Conservation (phyloP, 2,888 invertebrate species). For the Suillia variegata region DNA sequence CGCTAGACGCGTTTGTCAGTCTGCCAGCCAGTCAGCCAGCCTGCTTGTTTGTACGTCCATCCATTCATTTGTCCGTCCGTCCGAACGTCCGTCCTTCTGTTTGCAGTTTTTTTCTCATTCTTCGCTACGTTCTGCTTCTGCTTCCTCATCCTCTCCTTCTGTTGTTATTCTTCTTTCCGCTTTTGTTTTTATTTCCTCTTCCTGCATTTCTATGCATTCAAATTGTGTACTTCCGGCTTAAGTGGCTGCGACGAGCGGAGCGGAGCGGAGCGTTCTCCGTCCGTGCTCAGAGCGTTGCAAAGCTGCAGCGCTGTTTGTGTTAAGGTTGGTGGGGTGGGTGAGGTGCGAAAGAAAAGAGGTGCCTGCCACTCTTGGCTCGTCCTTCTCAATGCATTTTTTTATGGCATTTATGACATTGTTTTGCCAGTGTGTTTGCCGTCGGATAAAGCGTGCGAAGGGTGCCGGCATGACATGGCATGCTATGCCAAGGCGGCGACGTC, state of each 20-base stretch:
- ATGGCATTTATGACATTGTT: slow-evolving; percentile 25
- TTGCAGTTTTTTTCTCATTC: slow-evolving; percentile 1
- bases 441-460: slow-evolving; percentile 23
- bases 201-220: slow-evolving; percentile 22
- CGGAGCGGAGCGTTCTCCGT: too few species aligned
- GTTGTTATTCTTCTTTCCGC: slow-evolving; percentile 7
- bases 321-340: too few species aligned
- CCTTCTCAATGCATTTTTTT: slow-evolving; percentile 1
- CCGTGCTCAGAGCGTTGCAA: too few species aligned
- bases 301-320: too few species aligned
- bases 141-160: not conserved
- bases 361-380: not conserved
- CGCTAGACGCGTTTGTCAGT: not conserved
- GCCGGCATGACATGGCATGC: too few species aligned
- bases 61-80: too few species aligned
- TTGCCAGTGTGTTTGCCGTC: slow-evolving; percentile 20
- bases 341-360: too few species aligned
- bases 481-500: slow-evolving; percentile 13
- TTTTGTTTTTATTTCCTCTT: slow-evolving; percentile 18
- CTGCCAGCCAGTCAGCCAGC: not conserved
- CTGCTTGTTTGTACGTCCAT: not conserved
- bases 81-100: not conserved
- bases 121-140: too few species aligned
- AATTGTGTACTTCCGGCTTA: slow-evolving; percentile 28
- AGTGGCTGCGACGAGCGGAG: slow-evolving; percentile 23